Evolutionary conservation across 1,140 invertebrate genomes (phyloP).

Genomic region (Colletes latitarsis): DNA sequence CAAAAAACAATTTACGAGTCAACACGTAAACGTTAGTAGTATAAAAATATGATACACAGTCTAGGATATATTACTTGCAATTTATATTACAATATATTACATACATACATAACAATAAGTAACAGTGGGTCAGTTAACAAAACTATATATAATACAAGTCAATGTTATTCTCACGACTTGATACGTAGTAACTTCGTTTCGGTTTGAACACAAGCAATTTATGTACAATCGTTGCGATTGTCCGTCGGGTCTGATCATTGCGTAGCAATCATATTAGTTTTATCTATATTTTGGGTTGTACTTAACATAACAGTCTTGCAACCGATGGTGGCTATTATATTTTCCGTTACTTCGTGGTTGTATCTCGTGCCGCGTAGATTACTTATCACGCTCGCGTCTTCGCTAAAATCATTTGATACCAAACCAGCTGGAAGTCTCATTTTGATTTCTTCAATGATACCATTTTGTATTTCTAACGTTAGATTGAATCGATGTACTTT

Average conservation of each 20-base stretch:
- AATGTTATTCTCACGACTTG: neutral
- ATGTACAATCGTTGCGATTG: conserved; percentile 36
- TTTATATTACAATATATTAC: conserved; percentile 35
- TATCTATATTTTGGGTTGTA: conserved; percentile 61
- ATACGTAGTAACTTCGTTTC: conserved; percentile 3
- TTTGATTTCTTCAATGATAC: conserved; percentile 75
- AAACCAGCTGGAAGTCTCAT: conserved; percentile 74
- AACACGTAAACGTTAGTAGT: neutral
- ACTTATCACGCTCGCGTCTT: conserved; percentile 76
- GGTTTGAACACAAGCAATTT: conserved; percentile 28
- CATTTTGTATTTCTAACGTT: conserved; percentile 70
- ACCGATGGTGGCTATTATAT: conserved; percentile 73
- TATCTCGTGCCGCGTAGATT: conserved; percentile 75
- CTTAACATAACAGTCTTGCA: conserved; percentile 70
- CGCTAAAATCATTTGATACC: conserved; percentile 49
- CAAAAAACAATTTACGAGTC: neutral
- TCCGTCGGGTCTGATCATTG: conserved; percentile 57
- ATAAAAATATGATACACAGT: conserved; percentile 12
- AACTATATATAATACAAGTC: neutral
- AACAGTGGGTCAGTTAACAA: neutral
- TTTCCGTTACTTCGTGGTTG: conserved; percentile 70
- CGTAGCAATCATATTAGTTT: conserved; percentile 71
- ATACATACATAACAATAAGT: conserved; percentile 1
- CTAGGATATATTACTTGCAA: neutral
- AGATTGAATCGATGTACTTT: conserved; percentile 68